Evolutionary conservation across 2,113 vertebrate genomes (phyloP).

Genomic region (Triplophysa tibetana): DNA sequence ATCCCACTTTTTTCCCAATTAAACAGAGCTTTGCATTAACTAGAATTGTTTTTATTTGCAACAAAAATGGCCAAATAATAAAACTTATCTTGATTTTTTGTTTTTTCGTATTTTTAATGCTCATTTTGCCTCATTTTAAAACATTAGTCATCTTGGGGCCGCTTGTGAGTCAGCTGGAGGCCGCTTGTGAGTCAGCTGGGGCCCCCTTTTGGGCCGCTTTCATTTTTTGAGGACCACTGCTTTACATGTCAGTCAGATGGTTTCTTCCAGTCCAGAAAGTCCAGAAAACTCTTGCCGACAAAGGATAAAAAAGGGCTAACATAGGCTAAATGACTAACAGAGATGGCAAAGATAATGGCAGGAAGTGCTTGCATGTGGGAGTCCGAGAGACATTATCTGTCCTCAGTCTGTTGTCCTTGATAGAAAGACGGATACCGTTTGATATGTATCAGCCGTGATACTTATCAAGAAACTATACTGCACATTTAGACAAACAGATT

Average conservation of each 20-base stretch:
- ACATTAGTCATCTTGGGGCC: no score
- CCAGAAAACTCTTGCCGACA: neutral
- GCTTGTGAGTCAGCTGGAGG: no score
- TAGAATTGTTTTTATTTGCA: no score
- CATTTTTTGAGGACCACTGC: neutral
- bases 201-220: neutral
- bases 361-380: neutral
- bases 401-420: slow-evolving; percentile 21
- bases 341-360: slow-evolving; percentile 26
- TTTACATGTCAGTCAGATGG: neutral
- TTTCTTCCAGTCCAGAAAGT: neutral
- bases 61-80: no score
- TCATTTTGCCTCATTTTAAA: no score
- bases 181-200: neutral
- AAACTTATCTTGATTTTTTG: no score
- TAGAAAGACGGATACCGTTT: slow-evolving; percentile 34
- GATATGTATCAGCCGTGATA: slow-evolving; percentile 12
- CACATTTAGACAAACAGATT: neutral
- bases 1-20: no score
- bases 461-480: neutral
- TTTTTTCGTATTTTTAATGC: no score
- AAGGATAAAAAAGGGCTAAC: neutral
- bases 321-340: slow-evolving; percentile 15
- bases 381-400: slow-evolving; percentile 1
- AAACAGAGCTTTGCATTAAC: no score